Evolutionary conservation across 2,113 vertebrate genomes (phyloP).

Genomic region (Otus sunia): DNA sequence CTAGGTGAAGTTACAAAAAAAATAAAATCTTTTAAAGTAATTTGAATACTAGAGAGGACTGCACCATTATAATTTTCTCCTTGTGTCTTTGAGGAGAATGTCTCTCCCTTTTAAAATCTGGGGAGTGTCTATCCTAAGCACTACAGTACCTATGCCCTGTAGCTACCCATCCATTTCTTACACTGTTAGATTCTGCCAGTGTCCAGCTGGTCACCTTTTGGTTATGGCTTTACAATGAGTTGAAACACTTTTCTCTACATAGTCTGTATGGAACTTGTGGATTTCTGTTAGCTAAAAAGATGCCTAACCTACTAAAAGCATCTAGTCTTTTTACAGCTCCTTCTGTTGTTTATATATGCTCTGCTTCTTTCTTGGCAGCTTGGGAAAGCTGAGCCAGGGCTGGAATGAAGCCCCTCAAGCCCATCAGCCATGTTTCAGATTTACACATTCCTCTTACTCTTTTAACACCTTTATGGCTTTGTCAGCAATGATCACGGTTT

Average conservation of each 20-base stretch:
- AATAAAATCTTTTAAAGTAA: neutral
- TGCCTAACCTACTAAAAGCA: neutral
- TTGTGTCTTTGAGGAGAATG: neutral
- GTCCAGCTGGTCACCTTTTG: neutral
- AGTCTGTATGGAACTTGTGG: neutral
- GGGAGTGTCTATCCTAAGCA: neutral
- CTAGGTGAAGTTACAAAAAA: neutral
- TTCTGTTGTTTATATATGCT: neutral
- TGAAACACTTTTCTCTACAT: neutral
- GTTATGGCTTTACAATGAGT: neutral
- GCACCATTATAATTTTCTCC: neutral
- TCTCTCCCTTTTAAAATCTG: neutral
- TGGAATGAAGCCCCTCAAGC: neutral
- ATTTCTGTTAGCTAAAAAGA: neutral
- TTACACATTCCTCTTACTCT: accelerated
- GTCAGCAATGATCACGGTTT: accelerated
- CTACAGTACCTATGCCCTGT: too few relatives aligned
- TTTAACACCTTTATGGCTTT: neutral
- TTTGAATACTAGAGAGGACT: neutral
- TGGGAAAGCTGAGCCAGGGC: neutral
- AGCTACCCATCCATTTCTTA: neutral
- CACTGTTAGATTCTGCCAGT: accelerated
- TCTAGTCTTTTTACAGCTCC: neutral
- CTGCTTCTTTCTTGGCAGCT: neutral
- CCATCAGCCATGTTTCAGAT: accelerated